Evolutionary conservation across 1,140 invertebrate genomes (phyloP).

Genomic region (Micrasema longulum): DNA sequence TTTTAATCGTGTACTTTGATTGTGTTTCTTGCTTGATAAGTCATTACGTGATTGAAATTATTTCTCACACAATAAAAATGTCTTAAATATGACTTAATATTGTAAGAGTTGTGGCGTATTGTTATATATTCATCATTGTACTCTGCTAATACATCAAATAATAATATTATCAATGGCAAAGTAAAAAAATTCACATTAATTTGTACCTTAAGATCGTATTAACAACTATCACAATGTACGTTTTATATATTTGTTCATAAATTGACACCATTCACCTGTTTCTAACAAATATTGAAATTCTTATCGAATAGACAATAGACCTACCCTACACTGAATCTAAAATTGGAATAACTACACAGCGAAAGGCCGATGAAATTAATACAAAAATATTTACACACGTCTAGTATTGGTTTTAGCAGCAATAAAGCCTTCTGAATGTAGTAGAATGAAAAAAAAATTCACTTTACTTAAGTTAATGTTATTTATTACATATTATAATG

Average conservation of each 20-base stretch:
- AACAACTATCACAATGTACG: constrained; percentile 30
- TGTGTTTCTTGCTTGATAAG: too few relatives aligned
- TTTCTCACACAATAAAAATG: too few relatives aligned
- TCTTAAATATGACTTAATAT: too few relatives aligned
- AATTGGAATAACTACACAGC: constrained; percentile 26
- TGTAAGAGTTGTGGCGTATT: too few relatives aligned
- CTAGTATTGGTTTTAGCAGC: constrained; percentile 4
- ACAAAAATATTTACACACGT: constrained; percentile 28
- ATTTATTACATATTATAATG: too few relatives aligned
- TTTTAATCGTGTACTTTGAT: too few relatives aligned
- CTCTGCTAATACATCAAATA: not conserved
- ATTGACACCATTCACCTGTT: constrained; percentile 22
- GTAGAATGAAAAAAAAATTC: not conserved
- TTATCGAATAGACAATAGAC: not conserved
- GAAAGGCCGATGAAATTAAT: constrained; percentile 18
- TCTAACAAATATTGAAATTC: constrained; percentile 8
- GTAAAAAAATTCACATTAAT: constrained; percentile 30
- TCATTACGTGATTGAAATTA: too few relatives aligned
- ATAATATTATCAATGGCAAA: constrained; percentile 6
- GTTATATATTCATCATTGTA: too few relatives aligned
- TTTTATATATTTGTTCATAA: constrained; percentile 28
- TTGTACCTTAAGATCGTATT: constrained; percentile 32
- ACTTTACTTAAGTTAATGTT: too few relatives aligned
- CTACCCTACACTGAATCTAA: constrained; percentile 9
- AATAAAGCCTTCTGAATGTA: not conserved